These are phyloP conservation scores for Melopsittacus undulatus DNA, from an alignment of 2,797 vertebrate genomes.

Conservation along the genomic window DNA sequence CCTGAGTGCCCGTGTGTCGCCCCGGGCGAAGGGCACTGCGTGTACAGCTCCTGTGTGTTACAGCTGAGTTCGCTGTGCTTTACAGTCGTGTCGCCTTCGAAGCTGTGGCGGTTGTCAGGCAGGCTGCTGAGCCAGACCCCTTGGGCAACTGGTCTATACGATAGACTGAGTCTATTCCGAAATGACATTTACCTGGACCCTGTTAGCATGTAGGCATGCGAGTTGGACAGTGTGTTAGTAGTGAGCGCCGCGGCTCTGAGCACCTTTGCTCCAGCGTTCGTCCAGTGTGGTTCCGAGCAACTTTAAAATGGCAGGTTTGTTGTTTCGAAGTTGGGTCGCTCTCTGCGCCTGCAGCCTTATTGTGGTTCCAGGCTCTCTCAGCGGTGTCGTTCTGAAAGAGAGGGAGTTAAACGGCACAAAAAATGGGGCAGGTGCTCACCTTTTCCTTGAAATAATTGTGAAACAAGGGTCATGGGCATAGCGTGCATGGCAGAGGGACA, in stretches of 20 bases:
- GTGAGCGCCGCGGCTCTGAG: not conserved
- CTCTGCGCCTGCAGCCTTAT: not conserved
- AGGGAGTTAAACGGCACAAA: not conserved
- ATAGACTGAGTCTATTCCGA: rapidly evolving
- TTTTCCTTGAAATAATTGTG: not conserved
- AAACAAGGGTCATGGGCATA: not conserved
- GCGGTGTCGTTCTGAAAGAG: not conserved
- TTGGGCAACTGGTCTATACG: not conserved
- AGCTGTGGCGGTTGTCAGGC: not conserved
- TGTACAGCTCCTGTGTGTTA: not conserved
- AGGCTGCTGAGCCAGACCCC: not conserved
- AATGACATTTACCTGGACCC: not conserved
- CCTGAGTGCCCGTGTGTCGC: not conserved
- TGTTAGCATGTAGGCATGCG: not conserved
- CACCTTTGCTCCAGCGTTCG: not conserved
- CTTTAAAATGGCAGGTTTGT: constrained; percentile 10
- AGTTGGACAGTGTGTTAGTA: not conserved
- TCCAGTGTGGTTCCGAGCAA: not conserved
- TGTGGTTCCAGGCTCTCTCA: not conserved
- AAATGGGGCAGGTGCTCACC: not conserved
- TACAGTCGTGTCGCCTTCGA: not conserved
- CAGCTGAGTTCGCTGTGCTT: not conserved
- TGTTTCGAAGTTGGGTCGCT: rapidly evolving
- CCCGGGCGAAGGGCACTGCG: not conserved
- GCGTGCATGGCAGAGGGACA: not conserved